These are phyloP conservation scores for Lasiurus cinereus DNA, from an alignment of 2,113 vertebrate genomes.

Conservation along the genomic window DNA sequence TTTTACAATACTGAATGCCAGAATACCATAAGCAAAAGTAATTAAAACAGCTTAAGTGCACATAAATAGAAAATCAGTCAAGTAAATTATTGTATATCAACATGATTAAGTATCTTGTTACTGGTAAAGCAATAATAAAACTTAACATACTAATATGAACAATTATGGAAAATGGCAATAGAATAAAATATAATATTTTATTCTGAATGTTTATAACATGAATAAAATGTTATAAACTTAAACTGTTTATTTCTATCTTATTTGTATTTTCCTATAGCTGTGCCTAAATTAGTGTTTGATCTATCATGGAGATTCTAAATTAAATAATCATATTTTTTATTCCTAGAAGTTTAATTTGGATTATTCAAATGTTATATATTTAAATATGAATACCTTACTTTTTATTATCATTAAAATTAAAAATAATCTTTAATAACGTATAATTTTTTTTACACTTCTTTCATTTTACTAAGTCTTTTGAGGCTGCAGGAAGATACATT, in stretches of 20 bases:
- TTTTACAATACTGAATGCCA: not conserved
- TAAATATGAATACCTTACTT: not conserved
- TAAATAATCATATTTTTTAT: not conserved
- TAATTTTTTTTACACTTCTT: not conserved
- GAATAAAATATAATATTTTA: no score
- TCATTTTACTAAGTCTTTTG: constrained; percentile 10
- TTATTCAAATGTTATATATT: constrained; percentile 18
- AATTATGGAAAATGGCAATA: not conserved
- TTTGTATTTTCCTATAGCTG: not conserved
- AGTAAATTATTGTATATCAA: constrained; percentile 6
- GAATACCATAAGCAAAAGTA: not conserved
- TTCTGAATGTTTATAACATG: no score
- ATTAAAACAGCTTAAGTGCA: not conserved
- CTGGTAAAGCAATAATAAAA: not conserved
- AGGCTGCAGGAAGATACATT: not conserved
- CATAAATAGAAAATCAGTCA: not conserved
- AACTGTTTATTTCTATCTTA: not conserved
- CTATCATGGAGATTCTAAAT: constrained; percentile 14
- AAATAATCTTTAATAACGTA: not conserved
- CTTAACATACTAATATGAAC: not conserved
- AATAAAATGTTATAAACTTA: not conserved
- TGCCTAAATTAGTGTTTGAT: not conserved
- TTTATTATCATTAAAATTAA: not conserved
- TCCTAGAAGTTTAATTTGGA: not conserved
- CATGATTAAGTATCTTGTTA: not conserved